Evolutionary conservation across 2,113 vertebrate species (phyloP), one percentile per base, ranked within the genome.

Genomic region (Oxyura jamaicensis): DNA sequence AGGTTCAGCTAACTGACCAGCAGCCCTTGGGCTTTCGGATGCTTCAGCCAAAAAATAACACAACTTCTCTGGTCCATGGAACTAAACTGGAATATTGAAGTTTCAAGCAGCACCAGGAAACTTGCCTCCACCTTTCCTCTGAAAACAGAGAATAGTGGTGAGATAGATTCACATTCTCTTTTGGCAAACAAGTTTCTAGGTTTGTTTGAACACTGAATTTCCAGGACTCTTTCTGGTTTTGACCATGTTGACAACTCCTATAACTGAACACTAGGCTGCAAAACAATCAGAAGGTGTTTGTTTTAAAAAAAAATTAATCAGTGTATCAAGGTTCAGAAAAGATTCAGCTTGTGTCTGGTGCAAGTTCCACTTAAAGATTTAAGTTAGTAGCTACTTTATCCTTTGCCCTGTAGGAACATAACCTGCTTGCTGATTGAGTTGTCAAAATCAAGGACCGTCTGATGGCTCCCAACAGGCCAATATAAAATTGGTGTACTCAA

Each of bases 381-480:
- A 33, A 58, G 29, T 68, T 52, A n/a, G 55, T 17, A 55, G 75
- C 22, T 81, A 35, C 56, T 86, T 86, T 41, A 76, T 80, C 69
- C 62, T 29, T 93, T 13, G 2, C 60, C 55, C 86, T 65, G 46
- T 14, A 36, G 89, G 73, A 93, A 92, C 44, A 85, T n/a, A 83
- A 83, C 56, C 71, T 93, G 77, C 69, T 83, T 79, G 62, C 92
- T 93, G 88, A 97, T 96, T 96, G 92, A 97, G 88, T 93, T 93
- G 86, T 97, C 96, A 96, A 92, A 92, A 93, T 63, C 75, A 36
- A 85, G 92, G 88, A 72, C 91, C 85, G 56, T 92, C 93, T 94
- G 92, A 95, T 89, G 95, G 76, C 92, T 96, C 89, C 92, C 86
- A 93, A 59, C 55, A 94, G 87, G 90, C 67, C 71, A 41, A 46